Percentiles rank a stretch among this genome's conserved stretches.
These are phyloP conservation scores for Tragulus kanchil DNA, from an alignment of 2,113 vertebrate genomes.

Conservation along the genomic window DNA sequence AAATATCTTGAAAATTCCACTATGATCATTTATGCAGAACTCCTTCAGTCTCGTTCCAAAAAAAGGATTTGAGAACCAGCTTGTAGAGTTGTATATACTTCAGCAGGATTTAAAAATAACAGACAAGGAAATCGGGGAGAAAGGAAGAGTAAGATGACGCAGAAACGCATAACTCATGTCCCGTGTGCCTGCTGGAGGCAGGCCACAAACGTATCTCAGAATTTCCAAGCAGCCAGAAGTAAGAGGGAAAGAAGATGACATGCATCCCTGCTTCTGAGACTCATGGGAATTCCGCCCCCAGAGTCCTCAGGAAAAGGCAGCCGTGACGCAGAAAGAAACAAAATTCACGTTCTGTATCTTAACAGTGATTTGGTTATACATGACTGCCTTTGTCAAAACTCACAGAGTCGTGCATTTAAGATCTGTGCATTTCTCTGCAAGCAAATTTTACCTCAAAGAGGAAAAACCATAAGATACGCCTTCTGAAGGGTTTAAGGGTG, in stretches of 20 bases:
- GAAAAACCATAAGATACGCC: not conserved
- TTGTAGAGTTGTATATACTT: not conserved
- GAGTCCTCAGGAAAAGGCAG: not conserved
- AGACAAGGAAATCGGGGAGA: not conserved
- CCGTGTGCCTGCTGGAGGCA: not conserved
- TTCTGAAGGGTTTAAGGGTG: not conserved
- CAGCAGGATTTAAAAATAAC: slow-evolving; percentile 45
- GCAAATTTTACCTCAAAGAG: not conserved
- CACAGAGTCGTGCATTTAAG: not conserved
- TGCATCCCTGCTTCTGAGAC: not conserved
- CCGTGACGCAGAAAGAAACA: not conserved
- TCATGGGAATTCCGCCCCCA: not conserved
- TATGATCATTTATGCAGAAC: slow-evolving; percentile 54
- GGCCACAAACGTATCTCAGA: not conserved
- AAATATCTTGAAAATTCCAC: slow-evolving; percentile 69
- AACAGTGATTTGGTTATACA: not conserved
- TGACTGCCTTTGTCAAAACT: not conserved
- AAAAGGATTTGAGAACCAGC: slow-evolving; percentile 35
- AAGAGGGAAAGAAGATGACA: not conserved
- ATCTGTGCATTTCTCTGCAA: not conserved
- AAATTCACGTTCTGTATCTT: not conserved
- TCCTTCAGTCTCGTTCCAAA: slow-evolving; percentile 58
- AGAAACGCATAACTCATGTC: not conserved
- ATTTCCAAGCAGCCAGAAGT: not conserved
- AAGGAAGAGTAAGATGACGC: not conserved